phyloP scores from a whole-genome alignment of 37 sponge, comb jelly and placozoan genomes.

The Chondrosia reniformis region DNA sequence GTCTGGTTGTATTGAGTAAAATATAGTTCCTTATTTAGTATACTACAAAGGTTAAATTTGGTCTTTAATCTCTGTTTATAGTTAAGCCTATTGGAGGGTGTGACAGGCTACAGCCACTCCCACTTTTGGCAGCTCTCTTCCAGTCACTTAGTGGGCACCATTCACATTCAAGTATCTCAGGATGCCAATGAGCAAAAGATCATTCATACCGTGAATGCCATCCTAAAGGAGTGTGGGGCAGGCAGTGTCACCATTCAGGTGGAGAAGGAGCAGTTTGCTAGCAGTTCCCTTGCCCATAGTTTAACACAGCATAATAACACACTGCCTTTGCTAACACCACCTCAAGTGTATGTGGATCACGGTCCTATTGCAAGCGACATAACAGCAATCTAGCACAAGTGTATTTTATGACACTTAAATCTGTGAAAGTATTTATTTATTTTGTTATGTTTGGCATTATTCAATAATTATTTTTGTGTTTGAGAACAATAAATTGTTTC shows the following conservation, averaged over 20 bases:
- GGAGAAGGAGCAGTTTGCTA: constrained; percentile 82
- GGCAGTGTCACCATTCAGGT: constrained; percentile 77
- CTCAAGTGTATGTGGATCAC: constrained; percentile 80
- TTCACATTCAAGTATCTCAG: constrained; percentile 77
- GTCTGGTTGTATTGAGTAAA: too few relatives aligned
- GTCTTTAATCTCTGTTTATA: constrained; percentile 13
- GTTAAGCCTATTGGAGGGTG: constrained; percentile 73
- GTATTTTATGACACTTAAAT: too few relatives aligned
- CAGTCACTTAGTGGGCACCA: constrained; percentile 56
- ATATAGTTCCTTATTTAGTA: too few relatives aligned
- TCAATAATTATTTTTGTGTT: too few relatives aligned
- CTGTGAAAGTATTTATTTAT: too few relatives aligned
- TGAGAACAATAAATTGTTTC: too few relatives aligned
- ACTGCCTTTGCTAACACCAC: constrained; percentile 31
- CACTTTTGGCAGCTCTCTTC: constrained; percentile 91
- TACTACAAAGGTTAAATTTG: too few relatives aligned
- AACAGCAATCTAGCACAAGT: too few relatives aligned
- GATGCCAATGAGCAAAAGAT: constrained; percentile 84
- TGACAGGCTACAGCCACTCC: constrained; percentile 64
- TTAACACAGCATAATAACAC: not conserved
- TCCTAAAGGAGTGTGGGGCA: constrained; percentile 73
- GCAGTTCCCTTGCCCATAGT: not conserved
- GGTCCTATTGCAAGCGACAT: constrained; percentile 66
- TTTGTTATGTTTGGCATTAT: too few relatives aligned
- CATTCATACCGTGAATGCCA: constrained; percentile 60